These are phyloP conservation scores for Amphiduros pacificus DNA, from an alignment of 2,888 invertebrate species.

Conservation along the genomic window DNA sequence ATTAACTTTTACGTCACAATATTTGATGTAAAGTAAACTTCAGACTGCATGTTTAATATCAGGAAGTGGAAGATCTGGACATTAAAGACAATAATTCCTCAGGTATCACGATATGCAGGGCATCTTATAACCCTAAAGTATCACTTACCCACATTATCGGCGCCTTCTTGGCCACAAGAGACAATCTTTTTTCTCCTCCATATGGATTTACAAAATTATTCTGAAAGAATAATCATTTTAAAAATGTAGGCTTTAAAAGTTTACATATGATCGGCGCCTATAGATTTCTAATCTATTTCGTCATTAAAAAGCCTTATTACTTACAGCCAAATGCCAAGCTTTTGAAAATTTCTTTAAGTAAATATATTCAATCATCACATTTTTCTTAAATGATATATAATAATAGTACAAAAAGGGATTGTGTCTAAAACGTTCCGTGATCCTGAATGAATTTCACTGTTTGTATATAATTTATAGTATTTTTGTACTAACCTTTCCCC, in stretches of 20 bases:
- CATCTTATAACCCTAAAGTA: no score
- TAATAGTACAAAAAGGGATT: neutral
- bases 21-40: no score
- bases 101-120: no score
- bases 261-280: neutral
- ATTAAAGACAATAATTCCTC: no score
- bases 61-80: no score
- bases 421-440: neutral
- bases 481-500: neutral
- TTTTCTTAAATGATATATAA: neutral
- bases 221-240: neutral
- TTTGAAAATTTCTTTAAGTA: no score
- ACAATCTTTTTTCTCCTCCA: constrained; percentile 1
- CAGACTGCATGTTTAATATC: no score
- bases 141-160: no score
- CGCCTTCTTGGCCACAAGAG: constrained; percentile 32
- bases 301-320: neutral
- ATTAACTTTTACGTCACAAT: no score
- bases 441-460: neutral
- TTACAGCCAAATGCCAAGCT: neutral
- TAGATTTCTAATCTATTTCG: neutral
- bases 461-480: neutral
- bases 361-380: neutral
- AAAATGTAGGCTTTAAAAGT: neutral
- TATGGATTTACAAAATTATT: constrained; percentile 3